Percentiles rank a stretch among this genome's conserved stretches.
Conservation (phyloP, 2,113 vertebrate species). For the Rhynchopsitta pachyrhyncha region DNA sequence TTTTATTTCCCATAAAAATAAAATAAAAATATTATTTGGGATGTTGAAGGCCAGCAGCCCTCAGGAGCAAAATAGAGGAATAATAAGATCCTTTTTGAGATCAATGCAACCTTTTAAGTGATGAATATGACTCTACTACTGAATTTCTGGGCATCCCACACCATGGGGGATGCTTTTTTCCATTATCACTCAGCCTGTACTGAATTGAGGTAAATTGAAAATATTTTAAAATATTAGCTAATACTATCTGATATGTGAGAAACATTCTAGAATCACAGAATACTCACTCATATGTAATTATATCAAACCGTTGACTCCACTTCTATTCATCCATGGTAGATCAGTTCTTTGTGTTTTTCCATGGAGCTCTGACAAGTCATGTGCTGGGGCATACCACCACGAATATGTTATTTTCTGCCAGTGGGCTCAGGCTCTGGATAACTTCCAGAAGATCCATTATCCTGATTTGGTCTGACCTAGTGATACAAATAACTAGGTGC, state of each 20-base stretch:
- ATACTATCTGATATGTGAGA: neutral
- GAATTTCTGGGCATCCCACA: neutral
- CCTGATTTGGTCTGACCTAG: neutral
- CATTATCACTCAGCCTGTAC: neutral
- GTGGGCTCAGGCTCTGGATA: neutral
- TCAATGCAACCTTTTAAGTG: neutral
- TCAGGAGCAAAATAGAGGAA: neutral
- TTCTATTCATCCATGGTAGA: neutral
- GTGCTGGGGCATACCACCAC: neutral
- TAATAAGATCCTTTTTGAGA: neutral
- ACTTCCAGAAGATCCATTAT: neutral
- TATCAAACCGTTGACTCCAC: neutral
- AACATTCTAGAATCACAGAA: neutral
- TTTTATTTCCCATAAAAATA: slow-evolving; percentile 14
- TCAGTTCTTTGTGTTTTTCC: neutral
- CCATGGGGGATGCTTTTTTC: neutral
- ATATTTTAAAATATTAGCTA: neutral
- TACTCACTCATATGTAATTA: neutral
- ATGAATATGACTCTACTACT: neutral
- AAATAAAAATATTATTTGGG: neutral
- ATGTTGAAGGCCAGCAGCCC: neutral
- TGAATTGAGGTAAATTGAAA: neutral
- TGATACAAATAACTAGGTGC: neutral
- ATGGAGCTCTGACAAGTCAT: neutral
- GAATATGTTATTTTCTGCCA: neutral